These are phyloP conservation scores for Benthosema pterotum DNA, from an alignment of 2,797 vertebrate species.

Conservation along the genomic window DNA sequence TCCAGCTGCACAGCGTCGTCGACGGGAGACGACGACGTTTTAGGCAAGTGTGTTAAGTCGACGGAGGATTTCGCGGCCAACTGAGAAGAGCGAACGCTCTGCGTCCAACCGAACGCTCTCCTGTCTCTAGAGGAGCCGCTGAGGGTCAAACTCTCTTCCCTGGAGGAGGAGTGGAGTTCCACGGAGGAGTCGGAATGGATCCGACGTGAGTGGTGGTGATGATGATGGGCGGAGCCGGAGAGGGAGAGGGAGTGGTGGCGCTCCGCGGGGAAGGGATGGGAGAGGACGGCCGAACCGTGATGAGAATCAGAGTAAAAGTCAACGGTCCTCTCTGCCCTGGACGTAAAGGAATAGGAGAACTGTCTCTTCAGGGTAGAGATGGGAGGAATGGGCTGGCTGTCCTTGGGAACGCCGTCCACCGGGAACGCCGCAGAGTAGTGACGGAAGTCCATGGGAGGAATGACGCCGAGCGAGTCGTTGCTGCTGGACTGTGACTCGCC, in stretches of 20 bases:
- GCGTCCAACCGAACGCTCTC: not conserved
- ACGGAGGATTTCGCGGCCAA: not conserved
- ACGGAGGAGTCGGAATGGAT: not conserved
- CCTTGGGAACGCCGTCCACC: not conserved
- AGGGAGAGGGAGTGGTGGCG: not conserved
- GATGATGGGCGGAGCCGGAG: too few species aligned
- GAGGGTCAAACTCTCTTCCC: not conserved
- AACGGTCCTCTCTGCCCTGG: not conserved
- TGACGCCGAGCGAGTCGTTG: not conserved
- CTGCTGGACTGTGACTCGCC: not conserved
- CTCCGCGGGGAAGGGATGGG: not conserved
- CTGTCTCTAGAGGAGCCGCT: not conserved
- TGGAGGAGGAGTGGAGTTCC: conserved; percentile 11
- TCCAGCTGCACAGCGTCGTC: not conserved
- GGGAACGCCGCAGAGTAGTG: not conserved
- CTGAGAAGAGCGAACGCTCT: not conserved
- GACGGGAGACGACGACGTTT: not conserved
- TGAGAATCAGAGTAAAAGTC: not conserved
- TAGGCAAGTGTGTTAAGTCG: not conserved
- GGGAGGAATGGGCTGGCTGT: not conserved
- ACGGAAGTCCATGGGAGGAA: not conserved
- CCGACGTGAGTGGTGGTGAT: too few species aligned
- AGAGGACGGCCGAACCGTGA: not conserved
- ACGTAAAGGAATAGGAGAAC: not conserved
- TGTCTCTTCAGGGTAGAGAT: not conserved